A percentile compares a stretch with the other conserved stretches of the same genome.
These are phyloP conservation scores for Bufo bufo DNA, from an alignment of 2,113 vertebrate species.

Conservation along the genomic window DNA sequence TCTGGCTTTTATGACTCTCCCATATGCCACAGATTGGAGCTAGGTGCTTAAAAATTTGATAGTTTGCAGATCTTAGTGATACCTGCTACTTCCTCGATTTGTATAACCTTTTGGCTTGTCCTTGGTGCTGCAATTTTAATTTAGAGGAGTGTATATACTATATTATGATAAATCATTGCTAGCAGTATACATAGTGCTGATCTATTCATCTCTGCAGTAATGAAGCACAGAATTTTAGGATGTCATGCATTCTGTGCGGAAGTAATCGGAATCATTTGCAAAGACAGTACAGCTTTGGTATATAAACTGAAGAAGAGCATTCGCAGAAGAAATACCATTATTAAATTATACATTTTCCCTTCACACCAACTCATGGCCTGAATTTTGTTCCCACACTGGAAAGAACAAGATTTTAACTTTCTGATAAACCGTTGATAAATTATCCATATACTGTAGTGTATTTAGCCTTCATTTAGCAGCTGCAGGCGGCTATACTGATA, in stretches of 20 bases:
- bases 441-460: too few species aligned
- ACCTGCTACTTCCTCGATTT: too few species aligned
- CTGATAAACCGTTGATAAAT: constrained; percentile 11
- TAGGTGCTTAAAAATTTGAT: too few species aligned
- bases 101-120: too few species aligned
- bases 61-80: too few species aligned
- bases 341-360: not conserved
- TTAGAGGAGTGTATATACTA: not conserved
- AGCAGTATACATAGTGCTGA: not conserved
- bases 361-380: not conserved
- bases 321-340: not conserved
- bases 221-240: not conserved
- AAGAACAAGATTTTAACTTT: not conserved
- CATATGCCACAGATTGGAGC: too few species aligned
- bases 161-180: not conserved
- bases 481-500: not conserved
- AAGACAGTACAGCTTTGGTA: not conserved
- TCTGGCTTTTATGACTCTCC: too few species aligned
- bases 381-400: constrained; percentile 7
- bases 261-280: not conserved
- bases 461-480: not conserved
- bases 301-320: not conserved
- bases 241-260: not conserved
- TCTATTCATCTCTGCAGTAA: not conserved
- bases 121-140: too few species aligned